These are phyloP conservation scores for Hippasteria phrygiana DNA, from an alignment of 53 echinoderm and acorn worm species.

Conservation along the genomic window DNA sequence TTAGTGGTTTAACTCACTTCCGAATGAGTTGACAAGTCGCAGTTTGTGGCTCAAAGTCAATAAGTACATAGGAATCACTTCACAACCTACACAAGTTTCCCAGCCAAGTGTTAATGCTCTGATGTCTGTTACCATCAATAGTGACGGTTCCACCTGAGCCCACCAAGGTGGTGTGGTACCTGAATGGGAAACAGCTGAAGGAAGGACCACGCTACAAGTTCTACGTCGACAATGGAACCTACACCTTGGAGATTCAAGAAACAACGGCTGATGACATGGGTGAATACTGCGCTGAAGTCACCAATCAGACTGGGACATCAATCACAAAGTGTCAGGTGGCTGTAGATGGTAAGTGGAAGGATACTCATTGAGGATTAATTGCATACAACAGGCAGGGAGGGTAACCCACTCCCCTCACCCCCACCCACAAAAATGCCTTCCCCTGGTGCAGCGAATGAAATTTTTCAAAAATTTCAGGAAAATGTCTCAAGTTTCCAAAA, in stretches of 20 bases:
- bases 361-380: too few relatives aligned
- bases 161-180: slow-evolving; percentile 90
- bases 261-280: slow-evolving; percentile 81
- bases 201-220: slow-evolving; percentile 83
- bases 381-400: too few relatives aligned
- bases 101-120: background rate
- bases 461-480: too few relatives aligned
- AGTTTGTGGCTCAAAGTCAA: too few relatives aligned
- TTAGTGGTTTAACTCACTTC: too few relatives aligned
- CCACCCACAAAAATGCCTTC: too few relatives aligned
- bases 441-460: too few relatives aligned
- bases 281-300: slow-evolving; percentile 80
- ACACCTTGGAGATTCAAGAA: slow-evolving; percentile 92
- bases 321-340: slow-evolving; percentile 84
- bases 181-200: slow-evolving; percentile 71
- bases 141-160: slow-evolving; percentile 86
- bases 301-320: slow-evolving; percentile 83
- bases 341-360: slow-evolving; percentile 96
- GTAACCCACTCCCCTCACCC: too few relatives aligned
- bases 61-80: too few relatives aligned
- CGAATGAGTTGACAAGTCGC: too few relatives aligned
- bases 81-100: too few relatives aligned
- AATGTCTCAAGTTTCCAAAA: too few relatives aligned
- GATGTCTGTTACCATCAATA: background rate
- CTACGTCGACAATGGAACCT: slow-evolving; percentile 83